Conservation (phyloP, 2,888 invertebrate genomes). For the Drosophila fulvimacula region DNA sequence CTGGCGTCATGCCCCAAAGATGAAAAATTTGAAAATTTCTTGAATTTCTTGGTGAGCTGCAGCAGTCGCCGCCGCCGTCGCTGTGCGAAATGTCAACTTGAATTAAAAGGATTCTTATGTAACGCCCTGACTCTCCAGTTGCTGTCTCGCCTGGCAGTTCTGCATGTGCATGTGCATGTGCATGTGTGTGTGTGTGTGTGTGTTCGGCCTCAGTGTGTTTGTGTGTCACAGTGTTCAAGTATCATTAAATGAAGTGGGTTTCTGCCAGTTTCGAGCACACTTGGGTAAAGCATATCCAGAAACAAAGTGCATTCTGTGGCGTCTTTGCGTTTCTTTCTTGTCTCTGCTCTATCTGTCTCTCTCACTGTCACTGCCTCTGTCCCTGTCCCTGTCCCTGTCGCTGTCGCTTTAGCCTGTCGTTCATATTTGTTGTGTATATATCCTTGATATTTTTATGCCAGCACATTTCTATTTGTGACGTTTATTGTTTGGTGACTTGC, state of each 20-base stretch:
- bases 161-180: slow-evolving; percentile 20
- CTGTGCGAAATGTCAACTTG: slow-evolving; percentile 82
- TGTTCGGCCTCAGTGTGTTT: slow-evolving; percentile 73
- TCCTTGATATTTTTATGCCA: slow-evolving; percentile 80
- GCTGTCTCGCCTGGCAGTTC: slow-evolving; percentile 46
- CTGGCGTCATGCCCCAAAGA: slow-evolving; percentile 70
- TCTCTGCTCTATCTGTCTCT: slow-evolving; percentile 13
- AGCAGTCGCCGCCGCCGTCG: slow-evolving; percentile 25
- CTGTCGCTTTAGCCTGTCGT: slow-evolving; percentile 27
- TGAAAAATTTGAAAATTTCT: slow-evolving; percentile 81
- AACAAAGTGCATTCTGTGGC: slow-evolving; percentile 83
- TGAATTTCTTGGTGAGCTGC: slow-evolving; percentile 64
- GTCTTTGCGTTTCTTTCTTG: slow-evolving; percentile 69
- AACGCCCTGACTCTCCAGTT: slow-evolving; percentile 63
- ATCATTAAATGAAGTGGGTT: slow-evolving; percentile 84
- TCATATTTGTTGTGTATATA: slow-evolving; percentile 61
- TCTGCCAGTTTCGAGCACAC: slow-evolving; percentile 83
- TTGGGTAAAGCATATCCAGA: slow-evolving; percentile 83
- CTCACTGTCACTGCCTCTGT: neutral
- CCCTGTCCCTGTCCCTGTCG: neutral
- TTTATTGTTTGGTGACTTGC: slow-evolving; percentile 76
- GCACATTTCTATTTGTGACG: slow-evolving; percentile 74
- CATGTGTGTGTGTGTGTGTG: slow-evolving; percentile 42
- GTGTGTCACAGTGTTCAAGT: slow-evolving; percentile 83
- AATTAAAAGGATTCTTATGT: slow-evolving; percentile 83